These are phyloP conservation scores for Erannis defoliaria DNA, from an alignment of 2,888 invertebrate genomes.

Conservation along the genomic window DNA sequence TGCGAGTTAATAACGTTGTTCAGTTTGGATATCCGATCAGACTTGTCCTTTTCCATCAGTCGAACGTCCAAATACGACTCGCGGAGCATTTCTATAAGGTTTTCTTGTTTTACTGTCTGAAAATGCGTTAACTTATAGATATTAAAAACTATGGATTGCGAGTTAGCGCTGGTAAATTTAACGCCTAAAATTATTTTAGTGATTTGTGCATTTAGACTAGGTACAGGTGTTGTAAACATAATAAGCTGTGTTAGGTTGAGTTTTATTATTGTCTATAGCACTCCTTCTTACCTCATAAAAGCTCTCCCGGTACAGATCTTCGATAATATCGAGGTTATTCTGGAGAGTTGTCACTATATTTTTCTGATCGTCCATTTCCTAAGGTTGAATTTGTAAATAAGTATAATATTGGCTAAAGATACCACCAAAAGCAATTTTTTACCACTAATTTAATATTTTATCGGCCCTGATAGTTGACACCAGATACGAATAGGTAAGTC, in stretches of 20 bases:
- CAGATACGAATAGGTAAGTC: no score
- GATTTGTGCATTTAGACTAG: no score
- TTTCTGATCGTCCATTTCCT: constrained; percentile 63
- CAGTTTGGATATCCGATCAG: constrained; percentile 59
- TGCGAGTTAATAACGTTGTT: constrained; percentile 63
- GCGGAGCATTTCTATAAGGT: constrained; percentile 71
- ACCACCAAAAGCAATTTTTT: constrained; percentile 4
- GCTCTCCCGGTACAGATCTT: constrained; percentile 76
- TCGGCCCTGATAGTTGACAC: no score
- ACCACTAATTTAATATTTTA: no score
- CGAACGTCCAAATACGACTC: constrained; percentile 69
- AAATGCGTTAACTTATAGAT: no score
- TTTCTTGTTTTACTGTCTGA: constrained; percentile 76
- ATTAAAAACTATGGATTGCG: neutral
- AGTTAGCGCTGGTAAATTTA: neutral
- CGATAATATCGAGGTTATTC: constrained; percentile 70
- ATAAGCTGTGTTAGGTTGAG: no score
- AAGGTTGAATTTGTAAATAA: constrained; percentile 43
- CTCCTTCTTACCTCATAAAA: constrained; percentile 75
- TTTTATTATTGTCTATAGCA: neutral
- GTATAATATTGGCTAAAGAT: neutral
- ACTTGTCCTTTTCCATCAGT: constrained; percentile 62
- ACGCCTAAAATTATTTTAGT: neutral
- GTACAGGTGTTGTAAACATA: no score
- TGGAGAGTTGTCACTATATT: constrained; percentile 64